A percentile compares a stretch with the other conserved stretches of the same genome.
phyloP scores from a whole-genome alignment of 2,113 vertebrate species.

The Corythornis cristatus region DNA sequence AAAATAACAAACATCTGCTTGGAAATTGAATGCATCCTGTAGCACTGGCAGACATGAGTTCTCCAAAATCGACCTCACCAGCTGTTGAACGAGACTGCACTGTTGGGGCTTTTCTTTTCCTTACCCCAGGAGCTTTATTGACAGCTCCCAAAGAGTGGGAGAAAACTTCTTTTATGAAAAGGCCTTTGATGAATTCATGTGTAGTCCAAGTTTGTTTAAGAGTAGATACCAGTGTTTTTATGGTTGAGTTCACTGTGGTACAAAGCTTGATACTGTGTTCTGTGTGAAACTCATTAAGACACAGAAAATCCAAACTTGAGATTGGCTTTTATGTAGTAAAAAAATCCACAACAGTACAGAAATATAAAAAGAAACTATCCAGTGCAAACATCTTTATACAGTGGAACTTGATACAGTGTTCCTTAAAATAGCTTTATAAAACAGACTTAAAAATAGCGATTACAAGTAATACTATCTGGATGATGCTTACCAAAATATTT shows the following conservation, averaged over 20 bases:
- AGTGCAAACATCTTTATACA: conserved; percentile 64
- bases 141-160: background rate
- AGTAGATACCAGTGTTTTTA: no score
- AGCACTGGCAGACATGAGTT: background rate
- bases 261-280: background rate
- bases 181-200: background rate
- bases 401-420: conserved; percentile 16
- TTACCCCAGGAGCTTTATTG: background rate
- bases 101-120: background rate
- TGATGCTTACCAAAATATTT: background rate
- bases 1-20: background rate
- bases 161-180: background rate
- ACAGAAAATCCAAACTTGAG: background rate
- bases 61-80: background rate
- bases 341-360: conserved; percentile 58
- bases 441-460: background rate
- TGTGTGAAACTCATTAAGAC: background rate
- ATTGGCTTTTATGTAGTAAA: conserved; percentile 71
- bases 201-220: background rate
- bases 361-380: conserved; percentile 44
- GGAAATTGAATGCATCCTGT: background rate
- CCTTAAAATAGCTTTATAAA: conserved; percentile 18
- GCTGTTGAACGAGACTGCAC: background rate
- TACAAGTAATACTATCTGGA: background rate
- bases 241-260: background rate